These are phyloP conservation scores for Mnemiopsis leidyi DNA, from an alignment of 37 sponge, comb jelly and placozoan species.

Conservation along the genomic window DNA sequence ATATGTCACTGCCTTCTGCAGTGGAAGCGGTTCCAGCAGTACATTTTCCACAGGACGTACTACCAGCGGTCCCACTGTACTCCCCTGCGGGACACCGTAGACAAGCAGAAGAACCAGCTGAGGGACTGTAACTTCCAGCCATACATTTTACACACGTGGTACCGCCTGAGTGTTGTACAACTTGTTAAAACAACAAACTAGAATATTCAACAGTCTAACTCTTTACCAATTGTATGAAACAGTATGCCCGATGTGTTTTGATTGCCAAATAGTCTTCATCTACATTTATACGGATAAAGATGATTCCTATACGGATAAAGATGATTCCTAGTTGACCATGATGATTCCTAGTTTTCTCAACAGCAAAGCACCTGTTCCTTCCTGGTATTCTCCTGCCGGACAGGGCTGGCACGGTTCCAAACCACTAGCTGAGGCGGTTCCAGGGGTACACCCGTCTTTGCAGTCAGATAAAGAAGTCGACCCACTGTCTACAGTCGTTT, in stretches of 20 bases:
- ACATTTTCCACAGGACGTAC: not conserved
- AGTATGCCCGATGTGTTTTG: too few species aligned
- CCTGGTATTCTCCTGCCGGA: not conserved
- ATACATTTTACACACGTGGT: not conserved
- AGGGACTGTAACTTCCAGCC: conserved; percentile 13
- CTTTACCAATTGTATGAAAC: too few species aligned
- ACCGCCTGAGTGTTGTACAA: too few species aligned
- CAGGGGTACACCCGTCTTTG: conserved; percentile 30
- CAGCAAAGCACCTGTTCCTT: not conserved
- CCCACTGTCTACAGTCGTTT: not conserved
- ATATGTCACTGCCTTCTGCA: not conserved
- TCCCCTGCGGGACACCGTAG: conserved; percentile 6
- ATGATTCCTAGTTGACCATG: too few species aligned
- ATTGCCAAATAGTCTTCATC: too few species aligned
- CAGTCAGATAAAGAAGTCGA: not conserved
- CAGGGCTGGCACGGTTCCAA: conserved; percentile 20
- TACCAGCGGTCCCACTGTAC: not conserved
- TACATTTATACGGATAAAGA: too few species aligned
- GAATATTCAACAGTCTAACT: too few species aligned
- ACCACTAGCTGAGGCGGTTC: not conserved
- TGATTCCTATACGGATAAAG: too few species aligned
- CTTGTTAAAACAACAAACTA: too few species aligned
- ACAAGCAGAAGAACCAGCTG: not conserved
- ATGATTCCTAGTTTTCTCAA: not conserved
- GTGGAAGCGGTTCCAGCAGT: conserved; percentile 22